phyloP scores from a whole-genome alignment of 2,113 vertebrate genomes.

The Calypte anna region DNA sequence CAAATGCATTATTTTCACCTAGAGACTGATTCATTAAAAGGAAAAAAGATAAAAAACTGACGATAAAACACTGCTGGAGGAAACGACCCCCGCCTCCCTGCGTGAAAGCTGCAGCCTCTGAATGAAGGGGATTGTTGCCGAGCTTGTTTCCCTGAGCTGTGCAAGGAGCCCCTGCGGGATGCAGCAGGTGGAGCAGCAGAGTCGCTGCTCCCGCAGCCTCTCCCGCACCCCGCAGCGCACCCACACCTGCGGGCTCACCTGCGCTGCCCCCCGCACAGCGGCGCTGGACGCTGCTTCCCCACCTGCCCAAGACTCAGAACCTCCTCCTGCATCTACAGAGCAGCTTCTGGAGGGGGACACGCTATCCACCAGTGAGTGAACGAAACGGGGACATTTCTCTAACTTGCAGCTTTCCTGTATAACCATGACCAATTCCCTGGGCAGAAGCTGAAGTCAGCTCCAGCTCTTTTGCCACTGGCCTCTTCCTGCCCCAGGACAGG shows the following conservation, averaged over 20 bases:
- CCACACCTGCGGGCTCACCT: background rate
- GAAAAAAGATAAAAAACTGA: background rate
- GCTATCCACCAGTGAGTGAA: rapidly evolving
- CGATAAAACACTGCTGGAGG: background rate
- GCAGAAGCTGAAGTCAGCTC: background rate
- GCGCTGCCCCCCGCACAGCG: background rate
- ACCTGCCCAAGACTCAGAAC: background rate
- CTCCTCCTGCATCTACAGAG: background rate
- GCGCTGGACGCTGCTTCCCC: rapidly evolving
- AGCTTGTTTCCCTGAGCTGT: background rate
- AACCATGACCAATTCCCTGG: background rate
- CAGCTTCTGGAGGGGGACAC: background rate
- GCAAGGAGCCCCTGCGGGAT: background rate
- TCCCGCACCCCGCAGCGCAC: background rate
- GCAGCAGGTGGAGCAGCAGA: conserved; percentile 32
- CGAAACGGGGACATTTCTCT: rapidly evolving
- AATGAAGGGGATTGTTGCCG: background rate
- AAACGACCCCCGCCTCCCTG: background rate
- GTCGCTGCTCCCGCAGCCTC: background rate
- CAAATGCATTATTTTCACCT: background rate
- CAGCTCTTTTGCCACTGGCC: background rate
- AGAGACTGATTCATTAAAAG: conserved; percentile 72
- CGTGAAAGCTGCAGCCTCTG: background rate
- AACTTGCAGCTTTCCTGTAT: background rate
- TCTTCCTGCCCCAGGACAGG: background rate